phyloP scores from a whole-genome alignment of 2,888 invertebrate genomes.

The Neoascia interrupta region DNA sequence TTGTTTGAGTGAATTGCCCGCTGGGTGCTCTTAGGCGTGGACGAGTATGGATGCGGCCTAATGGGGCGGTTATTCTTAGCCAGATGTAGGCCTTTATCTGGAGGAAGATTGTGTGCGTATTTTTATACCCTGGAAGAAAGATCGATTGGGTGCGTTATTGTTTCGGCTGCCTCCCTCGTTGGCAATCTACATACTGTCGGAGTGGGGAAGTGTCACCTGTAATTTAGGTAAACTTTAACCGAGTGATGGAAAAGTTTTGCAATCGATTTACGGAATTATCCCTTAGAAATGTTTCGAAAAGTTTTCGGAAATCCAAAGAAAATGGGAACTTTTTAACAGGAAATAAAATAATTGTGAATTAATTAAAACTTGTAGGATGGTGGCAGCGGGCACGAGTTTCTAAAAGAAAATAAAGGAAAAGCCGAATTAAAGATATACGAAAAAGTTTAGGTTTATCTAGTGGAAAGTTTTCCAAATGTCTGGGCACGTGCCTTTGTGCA shows the following conservation, averaged over 20 bases:
- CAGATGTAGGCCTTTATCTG: slow-evolving; percentile 19
- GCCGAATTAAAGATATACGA: too few relatives aligned
- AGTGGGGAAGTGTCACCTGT: slow-evolving; percentile 17
- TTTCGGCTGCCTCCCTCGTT: slow-evolving; percentile 7
- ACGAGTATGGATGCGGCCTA: slow-evolving; percentile 25
- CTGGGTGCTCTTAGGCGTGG: slow-evolving; percentile 20
- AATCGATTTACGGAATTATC: too few relatives aligned
- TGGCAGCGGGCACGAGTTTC: too few relatives aligned
- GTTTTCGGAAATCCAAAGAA: too few relatives aligned
- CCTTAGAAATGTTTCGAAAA: too few relatives aligned
- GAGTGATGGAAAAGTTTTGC: not conserved
- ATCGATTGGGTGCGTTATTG: slow-evolving; percentile 22
- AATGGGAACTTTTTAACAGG: too few relatives aligned
- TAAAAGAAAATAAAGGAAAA: too few relatives aligned
- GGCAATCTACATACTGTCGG: not conserved
- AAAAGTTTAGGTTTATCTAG: too few relatives aligned
- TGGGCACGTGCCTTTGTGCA: too few relatives aligned
- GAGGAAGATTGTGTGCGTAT: not conserved
- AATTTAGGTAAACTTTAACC: slow-evolving; percentile 1
- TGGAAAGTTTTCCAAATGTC: too few relatives aligned
- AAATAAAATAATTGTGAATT: too few relatives aligned
- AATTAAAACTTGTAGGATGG: too few relatives aligned
- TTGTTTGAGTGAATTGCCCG: slow-evolving; percentile 28
- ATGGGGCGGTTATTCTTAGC: slow-evolving; percentile 16
- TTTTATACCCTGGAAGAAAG: not conserved